Evolutionary conservation across 2,113 vertebrate genomes (phyloP).

Genomic region (Limanda limanda): DNA sequence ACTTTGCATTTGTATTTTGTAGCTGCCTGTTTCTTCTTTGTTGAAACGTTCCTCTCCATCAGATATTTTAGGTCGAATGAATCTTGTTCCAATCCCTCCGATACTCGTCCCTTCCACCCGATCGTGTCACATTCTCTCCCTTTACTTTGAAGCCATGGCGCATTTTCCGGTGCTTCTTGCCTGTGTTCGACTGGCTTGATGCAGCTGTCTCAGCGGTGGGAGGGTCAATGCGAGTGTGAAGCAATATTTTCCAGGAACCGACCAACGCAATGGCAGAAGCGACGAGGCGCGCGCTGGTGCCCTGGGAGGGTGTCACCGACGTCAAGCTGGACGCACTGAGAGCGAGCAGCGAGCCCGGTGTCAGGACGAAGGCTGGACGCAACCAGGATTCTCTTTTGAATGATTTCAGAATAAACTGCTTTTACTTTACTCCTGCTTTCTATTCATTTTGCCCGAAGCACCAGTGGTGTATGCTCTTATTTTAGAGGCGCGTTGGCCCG

Average conservation of each 20-base stretch:
- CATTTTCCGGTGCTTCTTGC: neutral
- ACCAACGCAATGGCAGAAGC: constrained; percentile 30
- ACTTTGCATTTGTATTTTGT: neutral
- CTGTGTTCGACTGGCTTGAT: neutral
- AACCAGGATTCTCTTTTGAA: too few species aligned
- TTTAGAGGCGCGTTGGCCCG: neutral
- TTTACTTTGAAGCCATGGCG: neutral
- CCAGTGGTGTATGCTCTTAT: constrained; percentile 27
- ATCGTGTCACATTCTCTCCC: accelerated
- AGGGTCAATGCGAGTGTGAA: constrained; percentile 49
- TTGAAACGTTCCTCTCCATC: neutral
- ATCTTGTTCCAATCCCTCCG: neutral
- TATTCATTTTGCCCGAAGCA: too few species aligned
- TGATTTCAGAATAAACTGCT: too few species aligned
- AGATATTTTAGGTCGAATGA: neutral
- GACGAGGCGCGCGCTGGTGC: constrained; percentile 3
- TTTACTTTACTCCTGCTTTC: too few species aligned
- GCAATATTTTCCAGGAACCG: constrained; percentile 61
- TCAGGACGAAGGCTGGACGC: neutral
- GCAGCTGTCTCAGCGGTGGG: constrained; percentile 24
- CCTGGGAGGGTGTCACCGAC: neutral
- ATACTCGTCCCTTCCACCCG: neutral
- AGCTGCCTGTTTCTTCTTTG: neutral
- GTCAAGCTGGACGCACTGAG: neutral
- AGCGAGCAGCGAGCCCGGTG: neutral